Evolutionary conservation across 2,113 vertebrate genomes (phyloP), one percentile per base, ranked within the genome.

Genomic region (Eleginops maclovinus): DNA sequence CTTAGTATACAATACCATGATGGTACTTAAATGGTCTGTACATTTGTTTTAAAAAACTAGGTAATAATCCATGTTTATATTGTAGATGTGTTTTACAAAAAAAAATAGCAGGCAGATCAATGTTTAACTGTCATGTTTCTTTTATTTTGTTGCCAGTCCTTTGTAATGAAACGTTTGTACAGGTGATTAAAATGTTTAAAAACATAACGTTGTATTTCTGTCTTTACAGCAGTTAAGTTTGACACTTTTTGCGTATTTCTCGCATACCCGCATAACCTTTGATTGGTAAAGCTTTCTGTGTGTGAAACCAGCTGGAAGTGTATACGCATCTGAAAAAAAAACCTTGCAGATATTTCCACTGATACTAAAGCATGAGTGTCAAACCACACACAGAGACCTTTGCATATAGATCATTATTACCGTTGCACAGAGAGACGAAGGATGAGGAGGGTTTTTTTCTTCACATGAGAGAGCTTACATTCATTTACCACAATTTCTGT

Each of bases 11-110:
- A 60, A 75, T 79, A 61, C 79, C 46, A 61, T 75, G 73, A 77
- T 79, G 93, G 93, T 93, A 94, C 90, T 78, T 87, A 77, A 79
- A 47, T 75, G 72, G 54, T 88, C 79, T 93, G 90, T 92, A 93
- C 79, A 93, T 92, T 88, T 88, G 73, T 87, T 88, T 86, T 67
- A 80, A 86, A 81, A 47, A 69, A 49, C 64, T 88, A 92, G 83
- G 19, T 75, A 83, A 82, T 58, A 74, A 72, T 75, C 76, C 58
- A 22, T 94, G 92, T 94, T 91, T 79, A 92, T 93, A 92, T 72
- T 92, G 90, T 92, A 92, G 93, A 94, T 90, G 79, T 87, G 77
- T 81, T 91, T 92, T 89, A 83, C 79, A 84, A 72, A 77, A 72
- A 61, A 65, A 54, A 66, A 31, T 69, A 81, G 79, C 67, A 80